Conservation (phyloP, 92 coral and sea anemone species). For the Diadumene lineata region DNA sequence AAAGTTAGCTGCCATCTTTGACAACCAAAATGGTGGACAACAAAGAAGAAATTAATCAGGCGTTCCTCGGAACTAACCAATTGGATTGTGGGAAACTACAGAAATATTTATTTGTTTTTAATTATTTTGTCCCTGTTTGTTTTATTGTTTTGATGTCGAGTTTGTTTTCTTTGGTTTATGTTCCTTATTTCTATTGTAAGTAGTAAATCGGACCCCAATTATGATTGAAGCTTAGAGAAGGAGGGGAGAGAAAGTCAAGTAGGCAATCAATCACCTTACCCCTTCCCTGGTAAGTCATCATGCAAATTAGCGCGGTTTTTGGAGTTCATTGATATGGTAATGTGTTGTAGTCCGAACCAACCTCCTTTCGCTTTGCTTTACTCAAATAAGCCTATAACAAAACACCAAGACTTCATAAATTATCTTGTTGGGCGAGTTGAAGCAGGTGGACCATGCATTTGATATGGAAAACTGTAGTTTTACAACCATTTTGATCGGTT, state of each 20-base stretch:
- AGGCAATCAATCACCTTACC: not conserved
- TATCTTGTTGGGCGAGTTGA: slow-evolving; percentile 22
- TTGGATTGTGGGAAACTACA: slow-evolving; percentile 4
- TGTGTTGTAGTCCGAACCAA: slow-evolving; percentile 1
- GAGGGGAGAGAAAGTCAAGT: too few relatives aligned
- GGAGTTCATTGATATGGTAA: slow-evolving; percentile 18
- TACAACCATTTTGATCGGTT: slow-evolving; percentile 7
- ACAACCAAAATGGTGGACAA: slow-evolving; percentile 11
- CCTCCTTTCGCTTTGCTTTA: not conserved
- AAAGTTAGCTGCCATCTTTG: slow-evolving; percentile 96
- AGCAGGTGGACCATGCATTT: slow-evolving; percentile 42
- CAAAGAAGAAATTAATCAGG: slow-evolving; percentile 27
- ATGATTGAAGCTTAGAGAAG: too few relatives aligned
- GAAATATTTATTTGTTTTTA: too few relatives aligned
- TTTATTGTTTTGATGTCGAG: too few relatives aligned
- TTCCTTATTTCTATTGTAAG: too few relatives aligned
- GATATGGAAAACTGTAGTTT: slow-evolving; percentile 10
- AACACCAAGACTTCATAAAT: slow-evolving; percentile 23
- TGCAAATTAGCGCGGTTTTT: slow-evolving; percentile 13
- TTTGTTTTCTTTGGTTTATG: too few relatives aligned
- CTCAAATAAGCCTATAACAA: slow-evolving; percentile 10
- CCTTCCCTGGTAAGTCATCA: not conserved
- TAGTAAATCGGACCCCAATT: too few relatives aligned
- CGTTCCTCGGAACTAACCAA: slow-evolving; percentile 13
- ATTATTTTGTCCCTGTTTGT: too few relatives aligned